Base-by-base conservation (phyloP, 2,888 invertebrate species). In the Dasysyrphus albostriatus region DNA sequence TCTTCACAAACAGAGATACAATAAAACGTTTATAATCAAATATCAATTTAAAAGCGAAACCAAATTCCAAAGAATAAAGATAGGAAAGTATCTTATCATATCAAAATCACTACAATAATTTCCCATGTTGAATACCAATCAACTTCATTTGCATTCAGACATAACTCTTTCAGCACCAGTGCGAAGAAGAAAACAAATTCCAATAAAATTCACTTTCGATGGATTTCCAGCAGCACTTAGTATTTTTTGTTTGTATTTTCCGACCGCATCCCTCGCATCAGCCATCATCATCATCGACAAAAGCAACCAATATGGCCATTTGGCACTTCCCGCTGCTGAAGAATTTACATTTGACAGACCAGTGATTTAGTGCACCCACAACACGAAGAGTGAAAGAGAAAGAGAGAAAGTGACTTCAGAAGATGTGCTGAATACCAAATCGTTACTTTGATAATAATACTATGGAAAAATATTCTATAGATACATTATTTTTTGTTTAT, bases 401-500 rank as follows among this genome's bases (percentile, higher is more conserved):
- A 82, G 73, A 77, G 82, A 73, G 82, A 85, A 82, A 85, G 85
- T 78, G 34, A 4, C 56, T 19, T 1, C 2, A 49, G 6, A 24
- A 24, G 56, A 39, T 24, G 74, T 49, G 24, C 58, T 74, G 85
- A 82, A 85, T 85, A 82, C 77, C n/a, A 85, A 85, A 73, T 65
- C 56, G 16, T 8, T 16, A 67, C 29, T 4, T 24, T 24, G 24
- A 24, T 24, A 1, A 24, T 24, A 44, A 32, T 7, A 24, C 6
- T 54, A 14, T 69, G 37, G 24, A 59, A 69, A 56, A 59, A 44
- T 37, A 72, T 72, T 59, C 49, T 73, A 37, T 63, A 12, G 6
- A 63, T 61, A 24, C 39, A 19, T 29, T 39, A 42, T 72, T 72
- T 16, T 54, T 67, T 70, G 59, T 76, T 61, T 70, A 76, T 51